A percentile compares a stretch with the other conserved stretches of the same genome.
Conservation (phyloP, 2,113 vertebrate species). For the Phoenicopterus ruber region DNA sequence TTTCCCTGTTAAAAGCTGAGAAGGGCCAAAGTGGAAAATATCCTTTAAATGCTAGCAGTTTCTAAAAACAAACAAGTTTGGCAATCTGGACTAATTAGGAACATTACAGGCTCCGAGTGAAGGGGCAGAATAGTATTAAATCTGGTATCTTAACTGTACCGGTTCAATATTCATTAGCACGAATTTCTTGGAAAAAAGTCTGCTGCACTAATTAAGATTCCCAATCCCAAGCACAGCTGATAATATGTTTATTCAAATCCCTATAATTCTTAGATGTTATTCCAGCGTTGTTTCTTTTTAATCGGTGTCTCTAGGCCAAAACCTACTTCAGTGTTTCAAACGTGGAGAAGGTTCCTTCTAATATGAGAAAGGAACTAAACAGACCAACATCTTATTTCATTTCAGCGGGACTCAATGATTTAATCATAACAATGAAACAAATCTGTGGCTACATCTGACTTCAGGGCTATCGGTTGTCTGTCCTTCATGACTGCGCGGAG, state of each 20-base stretch:
- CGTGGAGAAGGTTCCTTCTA: not conserved
- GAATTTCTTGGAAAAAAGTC: slow-evolving; percentile 26
- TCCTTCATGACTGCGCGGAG: not conserved
- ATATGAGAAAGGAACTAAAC: not conserved
- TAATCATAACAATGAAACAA: not conserved
- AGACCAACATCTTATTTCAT: not conserved
- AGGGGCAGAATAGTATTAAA: not conserved
- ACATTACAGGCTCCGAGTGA: not conserved
- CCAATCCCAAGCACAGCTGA: not conserved
- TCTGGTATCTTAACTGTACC: slow-evolving; percentile 12
- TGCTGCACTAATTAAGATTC: slow-evolving; percentile 29
- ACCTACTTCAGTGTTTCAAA: not conserved
- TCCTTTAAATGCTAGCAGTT: slow-evolving; percentile 9
- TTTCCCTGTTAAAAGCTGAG: not conserved
- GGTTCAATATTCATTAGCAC: slow-evolving; percentile 37
- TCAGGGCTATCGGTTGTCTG: not conserved
- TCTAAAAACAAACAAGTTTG: slow-evolving; percentile 36
- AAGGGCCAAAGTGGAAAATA: slow-evolving; percentile 19
- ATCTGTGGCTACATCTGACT: not conserved
- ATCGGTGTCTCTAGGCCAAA: not conserved
- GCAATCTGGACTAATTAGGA: slow-evolving; percentile 34
- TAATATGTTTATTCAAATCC: slow-evolving; percentile 31
- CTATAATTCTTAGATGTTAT: not conserved
- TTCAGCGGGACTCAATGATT: not conserved
- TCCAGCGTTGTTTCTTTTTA: not conserved